Conservation (phyloP, 2,888 invertebrate genomes). For the Ophraella communa region DNA sequence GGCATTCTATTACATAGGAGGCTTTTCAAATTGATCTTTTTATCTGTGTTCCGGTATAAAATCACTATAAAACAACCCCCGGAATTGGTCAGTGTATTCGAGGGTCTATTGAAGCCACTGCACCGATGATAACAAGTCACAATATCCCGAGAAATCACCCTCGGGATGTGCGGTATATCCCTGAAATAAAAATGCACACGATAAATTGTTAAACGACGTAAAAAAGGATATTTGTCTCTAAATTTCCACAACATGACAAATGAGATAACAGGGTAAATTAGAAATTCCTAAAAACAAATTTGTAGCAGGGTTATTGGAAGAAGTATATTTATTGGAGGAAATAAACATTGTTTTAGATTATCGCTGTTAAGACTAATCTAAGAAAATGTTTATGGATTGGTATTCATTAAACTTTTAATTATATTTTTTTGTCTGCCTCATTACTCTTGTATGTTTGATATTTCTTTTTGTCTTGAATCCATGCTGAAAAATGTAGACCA, state of each 20-base stretch:
- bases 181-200: slow-evolving; percentile 39
- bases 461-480: background rate
- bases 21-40: slow-evolving; percentile 40
- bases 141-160: slow-evolving; percentile 39
- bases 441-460: background rate
- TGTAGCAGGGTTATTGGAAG: no score
- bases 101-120: slow-evolving; percentile 34
- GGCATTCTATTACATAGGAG: slow-evolving; percentile 32
- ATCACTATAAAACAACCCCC: slow-evolving; percentile 39
- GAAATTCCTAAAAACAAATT: background rate
- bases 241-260: slow-evolving; percentile 27
- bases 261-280: slow-evolving; percentile 19
- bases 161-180: slow-evolving; percentile 32
- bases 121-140: slow-evolving; percentile 36
- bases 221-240: slow-evolving; percentile 41
- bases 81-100: slow-evolving; percentile 36
- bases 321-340: no score
- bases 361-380: no score
- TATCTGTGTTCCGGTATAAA: slow-evolving; percentile 36
- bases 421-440: background rate
- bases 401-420: background rate
- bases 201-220: slow-evolving; percentile 44
- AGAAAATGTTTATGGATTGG: background rate
- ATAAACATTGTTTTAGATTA: no score
- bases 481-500: background rate